Evolutionary conservation across 2,888 invertebrate genomes (phyloP).

Genomic region (Troides oblongomaculatus): DNA sequence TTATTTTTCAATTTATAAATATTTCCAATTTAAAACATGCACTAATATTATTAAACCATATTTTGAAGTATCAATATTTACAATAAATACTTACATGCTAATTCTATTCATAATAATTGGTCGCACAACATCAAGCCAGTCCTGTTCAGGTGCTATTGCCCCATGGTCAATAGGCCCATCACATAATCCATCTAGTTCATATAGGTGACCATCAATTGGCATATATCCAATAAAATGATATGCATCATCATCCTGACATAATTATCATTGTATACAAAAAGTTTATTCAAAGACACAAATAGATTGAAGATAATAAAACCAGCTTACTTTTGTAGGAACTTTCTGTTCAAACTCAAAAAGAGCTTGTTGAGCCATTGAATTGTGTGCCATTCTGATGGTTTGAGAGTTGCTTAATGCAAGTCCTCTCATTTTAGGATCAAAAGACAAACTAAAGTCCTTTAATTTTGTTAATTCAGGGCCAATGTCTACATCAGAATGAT

Average conservation of each 20-base stretch:
- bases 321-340: conserved; percentile 84
- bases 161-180: conserved; percentile 98
- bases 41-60: too few relatives aligned
- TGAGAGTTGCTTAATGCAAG: conserved; percentile 96
- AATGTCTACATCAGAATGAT: conserved; percentile 90
- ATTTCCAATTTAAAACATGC: too few relatives aligned
- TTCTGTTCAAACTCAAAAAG: conserved; percentile 94
- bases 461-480: conserved; percentile 87
- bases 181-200: conserved; percentile 97
- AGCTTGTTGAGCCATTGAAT: conserved; percentile 96
- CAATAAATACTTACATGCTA: conserved; percentile 80
- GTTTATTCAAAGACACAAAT: neutral
- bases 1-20: too few relatives aligned
- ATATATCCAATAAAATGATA: conserved; percentile 98
- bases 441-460: conserved; percentile 91
- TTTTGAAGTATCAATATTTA: neutral
- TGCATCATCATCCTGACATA: conserved; percentile 89
- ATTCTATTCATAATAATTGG: conserved; percentile 96
- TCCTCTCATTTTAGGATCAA: conserved; percentile 95
- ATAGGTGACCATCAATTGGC: conserved; percentile 94
- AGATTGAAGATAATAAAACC: neutral
- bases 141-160: conserved; percentile 85
- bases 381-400: conserved; percentile 95
- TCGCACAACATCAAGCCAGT: conserved; percentile 94
- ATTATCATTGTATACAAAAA: neutral